Conservation (phyloP, 1,140 invertebrate genomes). For the Listronotus oregonensis region DNA sequence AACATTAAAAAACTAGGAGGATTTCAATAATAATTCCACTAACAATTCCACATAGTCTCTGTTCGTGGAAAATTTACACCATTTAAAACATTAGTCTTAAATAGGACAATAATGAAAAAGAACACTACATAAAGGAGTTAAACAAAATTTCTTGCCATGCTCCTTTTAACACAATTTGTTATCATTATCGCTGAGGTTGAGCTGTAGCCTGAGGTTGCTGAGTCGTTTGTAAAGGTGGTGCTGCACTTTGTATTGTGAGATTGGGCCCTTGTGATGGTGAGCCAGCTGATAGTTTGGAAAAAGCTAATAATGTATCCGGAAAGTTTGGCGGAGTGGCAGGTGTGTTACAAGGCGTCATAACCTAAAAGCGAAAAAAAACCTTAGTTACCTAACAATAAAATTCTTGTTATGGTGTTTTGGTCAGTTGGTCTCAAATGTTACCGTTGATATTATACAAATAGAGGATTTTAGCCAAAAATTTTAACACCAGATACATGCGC, state of each 20-base stretch:
- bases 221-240: constrained; percentile 35
- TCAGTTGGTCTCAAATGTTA: no score
- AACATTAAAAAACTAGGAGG: constrained; percentile 20
- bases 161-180: background rate
- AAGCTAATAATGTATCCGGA: constrained; percentile 81
- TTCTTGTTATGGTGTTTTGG: background rate
- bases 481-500: no score
- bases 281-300: constrained; percentile 78
- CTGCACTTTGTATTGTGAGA: constrained; percentile 21
- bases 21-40: constrained; percentile 5
- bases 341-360: constrained; percentile 86
- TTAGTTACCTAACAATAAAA: background rate
- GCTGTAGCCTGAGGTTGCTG: constrained; percentile 46
- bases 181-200: constrained; percentile 50
- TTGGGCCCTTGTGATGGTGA: constrained; percentile 51
- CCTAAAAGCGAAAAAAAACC: constrained; percentile 53
- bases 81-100: constrained; percentile 1
- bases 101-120: constrained; percentile 9
- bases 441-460: no score
- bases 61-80: constrained; percentile 6
- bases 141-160: background rate
- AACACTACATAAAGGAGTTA: constrained; percentile 8
- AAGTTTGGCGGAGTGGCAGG: constrained; percentile 90
- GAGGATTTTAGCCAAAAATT: no score
- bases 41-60: constrained; percentile 13